These are phyloP conservation scores for Meteorus sp. DNA, from an alignment of 1,140 invertebrate genomes.

Conservation along the genomic window DNA sequence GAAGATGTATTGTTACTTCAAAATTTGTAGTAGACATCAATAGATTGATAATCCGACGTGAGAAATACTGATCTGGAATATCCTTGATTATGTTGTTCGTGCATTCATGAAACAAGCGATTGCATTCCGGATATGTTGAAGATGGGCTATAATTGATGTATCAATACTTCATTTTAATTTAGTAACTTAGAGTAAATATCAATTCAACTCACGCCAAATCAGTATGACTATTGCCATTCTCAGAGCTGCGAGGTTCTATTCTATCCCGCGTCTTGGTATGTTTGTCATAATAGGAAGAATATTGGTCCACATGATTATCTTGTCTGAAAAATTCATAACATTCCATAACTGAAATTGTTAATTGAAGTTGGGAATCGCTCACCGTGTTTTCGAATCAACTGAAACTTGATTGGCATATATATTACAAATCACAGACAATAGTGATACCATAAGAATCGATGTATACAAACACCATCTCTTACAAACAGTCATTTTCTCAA, in stretches of 20 bases:
- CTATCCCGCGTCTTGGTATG: conserved; percentile 15
- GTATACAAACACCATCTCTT: neutral
- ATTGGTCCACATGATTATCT: conserved; percentile 35
- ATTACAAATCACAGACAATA: neutral
- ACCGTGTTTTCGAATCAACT: neutral
- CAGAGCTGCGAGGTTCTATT: neutral
- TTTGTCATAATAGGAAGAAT: conserved; percentile 39
- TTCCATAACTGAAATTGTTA: neutral
- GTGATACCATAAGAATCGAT: neutral
- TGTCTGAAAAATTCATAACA: neutral
- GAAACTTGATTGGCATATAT: neutral
- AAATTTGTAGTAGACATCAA: conserved; percentile 36
- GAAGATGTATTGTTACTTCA: conserved; percentile 31
- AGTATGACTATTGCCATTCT: neutral
- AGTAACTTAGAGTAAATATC: neutral
- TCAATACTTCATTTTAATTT: neutral
- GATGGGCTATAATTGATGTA: neutral
- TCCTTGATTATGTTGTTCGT: neutral
- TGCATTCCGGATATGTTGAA: neutral
- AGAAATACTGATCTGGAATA: conserved; percentile 35
- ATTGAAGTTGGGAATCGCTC: neutral
- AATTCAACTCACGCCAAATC: conserved; percentile 12
- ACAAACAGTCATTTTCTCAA: neutral
- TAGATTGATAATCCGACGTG: conserved; percentile 39
- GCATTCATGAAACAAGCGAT: conserved; percentile 23